Percentiles rank a stretch among this genome's conserved stretches.
These are phyloP conservation scores for Mylabris sibirica DNA, from an alignment of 2,888 invertebrate species.

Conservation along the genomic window DNA sequence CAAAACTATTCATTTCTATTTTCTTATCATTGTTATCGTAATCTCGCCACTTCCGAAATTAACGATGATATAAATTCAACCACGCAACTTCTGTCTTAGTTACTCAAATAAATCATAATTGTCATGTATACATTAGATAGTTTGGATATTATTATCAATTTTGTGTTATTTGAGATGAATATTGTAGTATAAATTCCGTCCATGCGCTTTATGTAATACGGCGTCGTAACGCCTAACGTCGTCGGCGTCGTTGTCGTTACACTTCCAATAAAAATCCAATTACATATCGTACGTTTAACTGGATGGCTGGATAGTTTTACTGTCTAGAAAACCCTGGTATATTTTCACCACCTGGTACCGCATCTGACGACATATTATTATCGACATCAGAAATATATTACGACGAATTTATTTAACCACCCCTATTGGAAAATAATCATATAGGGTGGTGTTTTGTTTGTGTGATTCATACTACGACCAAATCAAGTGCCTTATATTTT, in stretches of 20 bases:
- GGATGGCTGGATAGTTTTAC: slow-evolving; percentile 64
- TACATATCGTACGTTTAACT: slow-evolving; percentile 50
- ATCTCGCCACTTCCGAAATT: slow-evolving; percentile 4
- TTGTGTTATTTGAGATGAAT: slow-evolving; percentile 2
- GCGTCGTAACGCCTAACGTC: slow-evolving; percentile 45
- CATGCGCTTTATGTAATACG: slow-evolving; percentile 36
- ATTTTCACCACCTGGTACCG: slow-evolving; percentile 56
- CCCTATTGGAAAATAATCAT: slow-evolving; percentile 3
- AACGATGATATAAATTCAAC: not conserved
- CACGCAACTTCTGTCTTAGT: not conserved
- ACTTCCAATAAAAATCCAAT: slow-evolving; percentile 29
- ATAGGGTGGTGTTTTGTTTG: slow-evolving; percentile 1
- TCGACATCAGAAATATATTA: slow-evolving; percentile 9
- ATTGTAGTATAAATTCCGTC: slow-evolving; percentile 14
- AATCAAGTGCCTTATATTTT: slow-evolving; percentile 7
- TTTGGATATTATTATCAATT: not conserved
- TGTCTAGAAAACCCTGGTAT: slow-evolving; percentile 22
- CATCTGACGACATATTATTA: slow-evolving; percentile 23
- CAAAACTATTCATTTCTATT: not conserved
- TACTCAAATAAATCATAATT: not conserved
- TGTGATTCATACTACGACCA: not conserved
- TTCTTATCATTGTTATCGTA: slow-evolving; percentile 16
- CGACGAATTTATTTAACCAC: not conserved
- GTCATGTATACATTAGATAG: not conserved
- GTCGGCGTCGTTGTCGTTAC: slow-evolving; percentile 40